Conservation (phyloP, 2,888 invertebrate genomes). For the Xanthorhoe spadicearia region DNA sequence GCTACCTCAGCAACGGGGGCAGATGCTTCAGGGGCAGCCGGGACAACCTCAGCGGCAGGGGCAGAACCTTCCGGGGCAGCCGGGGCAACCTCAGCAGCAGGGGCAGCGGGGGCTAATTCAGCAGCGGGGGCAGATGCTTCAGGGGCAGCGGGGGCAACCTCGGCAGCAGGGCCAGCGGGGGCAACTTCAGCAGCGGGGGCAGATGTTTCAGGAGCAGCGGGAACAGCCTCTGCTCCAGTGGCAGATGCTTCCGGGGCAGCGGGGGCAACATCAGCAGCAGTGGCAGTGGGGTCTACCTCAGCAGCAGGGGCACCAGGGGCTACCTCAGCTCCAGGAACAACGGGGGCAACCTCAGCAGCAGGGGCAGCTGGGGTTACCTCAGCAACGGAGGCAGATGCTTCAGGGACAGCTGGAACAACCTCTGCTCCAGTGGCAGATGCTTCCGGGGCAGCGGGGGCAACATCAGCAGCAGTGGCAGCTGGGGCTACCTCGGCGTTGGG, state of each 20-base stretch:
- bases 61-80: neutral
- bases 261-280: neutral
- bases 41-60: neutral
- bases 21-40: slow-evolving; percentile 10
- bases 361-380: slow-evolving; percentile 5
- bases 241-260: neutral
- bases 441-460: neutral
- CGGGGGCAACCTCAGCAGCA: slow-evolving; percentile 7
- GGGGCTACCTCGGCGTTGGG: slow-evolving; percentile 5
- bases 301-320: slow-evolving; percentile 9
- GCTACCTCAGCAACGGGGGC: neutral
- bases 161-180: slow-evolving; percentile 14
- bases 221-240: slow-evolving; percentile 4
- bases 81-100: slow-evolving; percentile 6
- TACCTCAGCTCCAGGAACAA: slow-evolving; percentile 7
- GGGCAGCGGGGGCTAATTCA: neutral
- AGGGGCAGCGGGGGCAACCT: slow-evolving; percentile 7
- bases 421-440: slow-evolving; percentile 6
- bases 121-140: slow-evolving; percentile 18
- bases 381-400: slow-evolving; percentile 3
- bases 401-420: neutral
- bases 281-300: neutral
- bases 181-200: neutral
- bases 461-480: slow-evolving; percentile 14
- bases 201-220: slow-evolving; percentile 10